These are phyloP conservation scores for Eulithis testata DNA, from an alignment of 2,888 invertebrate species.

Conservation along the genomic window DNA sequence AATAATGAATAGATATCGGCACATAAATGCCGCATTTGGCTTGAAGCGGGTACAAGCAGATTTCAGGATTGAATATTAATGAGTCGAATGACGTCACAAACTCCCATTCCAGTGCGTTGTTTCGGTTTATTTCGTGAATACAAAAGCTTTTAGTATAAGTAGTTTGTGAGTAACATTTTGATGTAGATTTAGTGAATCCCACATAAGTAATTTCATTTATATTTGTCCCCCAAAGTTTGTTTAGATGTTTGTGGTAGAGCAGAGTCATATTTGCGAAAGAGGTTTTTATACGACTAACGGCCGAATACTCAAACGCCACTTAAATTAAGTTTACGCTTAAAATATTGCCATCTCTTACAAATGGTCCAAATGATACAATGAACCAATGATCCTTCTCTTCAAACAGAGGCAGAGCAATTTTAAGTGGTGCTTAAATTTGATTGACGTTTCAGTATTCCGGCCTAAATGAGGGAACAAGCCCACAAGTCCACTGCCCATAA, in stretches of 20 bases:
- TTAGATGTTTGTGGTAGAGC: neutral
- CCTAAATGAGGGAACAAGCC: too few relatives aligned
- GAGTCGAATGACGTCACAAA: conserved; percentile 23
- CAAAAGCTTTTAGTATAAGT: conserved; percentile 24
- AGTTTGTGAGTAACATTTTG: conserved; percentile 5
- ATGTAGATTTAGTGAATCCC: conserved; percentile 1
- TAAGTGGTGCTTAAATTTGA: too few relatives aligned
- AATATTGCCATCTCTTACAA: too few relatives aligned
- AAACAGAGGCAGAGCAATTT: too few relatives aligned
- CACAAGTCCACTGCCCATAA: too few relatives aligned
- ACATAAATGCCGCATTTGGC: conserved; percentile 10
- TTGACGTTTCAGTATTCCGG: too few relatives aligned
- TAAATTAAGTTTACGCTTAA: too few relatives aligned
- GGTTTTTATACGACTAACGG: too few relatives aligned
- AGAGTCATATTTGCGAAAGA: too few relatives aligned
- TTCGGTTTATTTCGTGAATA: conserved; percentile 12
- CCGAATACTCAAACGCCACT: too few relatives aligned
- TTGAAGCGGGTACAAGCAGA: conserved; percentile 19
- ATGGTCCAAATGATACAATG: too few relatives aligned
- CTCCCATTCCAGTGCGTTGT: conserved; percentile 16
- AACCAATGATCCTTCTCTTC: too few relatives aligned
- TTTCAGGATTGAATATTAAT: conserved; percentile 32
- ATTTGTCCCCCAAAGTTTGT: neutral
- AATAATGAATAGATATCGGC: conserved; percentile 21
- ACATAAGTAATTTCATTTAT: neutral